Conservation (phyloP, 2,888 invertebrate genomes). For the Oeneis ivallda region DNA sequence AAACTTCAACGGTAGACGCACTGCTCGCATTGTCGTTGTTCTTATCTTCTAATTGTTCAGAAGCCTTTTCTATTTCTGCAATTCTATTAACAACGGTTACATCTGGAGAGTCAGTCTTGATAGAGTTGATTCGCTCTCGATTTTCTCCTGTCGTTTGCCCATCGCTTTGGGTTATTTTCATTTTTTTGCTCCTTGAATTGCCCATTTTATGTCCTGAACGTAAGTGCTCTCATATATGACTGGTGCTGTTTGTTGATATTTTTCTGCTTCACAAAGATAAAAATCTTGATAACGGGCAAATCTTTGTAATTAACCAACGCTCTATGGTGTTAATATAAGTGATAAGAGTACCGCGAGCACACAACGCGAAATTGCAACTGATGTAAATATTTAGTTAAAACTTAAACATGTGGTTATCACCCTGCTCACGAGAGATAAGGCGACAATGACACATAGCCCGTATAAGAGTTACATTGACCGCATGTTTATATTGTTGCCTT, state of each 20-base stretch:
- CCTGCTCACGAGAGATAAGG: constrained; percentile 63
- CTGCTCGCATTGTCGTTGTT: constrained; percentile 71
- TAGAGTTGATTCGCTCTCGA: constrained; percentile 58
- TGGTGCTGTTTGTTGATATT: constrained; percentile 38
- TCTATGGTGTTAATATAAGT: constrained; percentile 37
- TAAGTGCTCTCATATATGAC: constrained; percentile 41
- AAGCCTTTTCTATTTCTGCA: constrained; percentile 45
- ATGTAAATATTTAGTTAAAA: constrained; percentile 61
- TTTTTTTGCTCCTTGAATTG: constrained; percentile 70
- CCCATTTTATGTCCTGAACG: constrained; percentile 61
- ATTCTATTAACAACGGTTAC: constrained; percentile 38
- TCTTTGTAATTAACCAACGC: constrained; percentile 54
- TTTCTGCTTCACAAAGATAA: constrained; percentile 46
- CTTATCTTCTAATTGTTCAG: constrained; percentile 51
- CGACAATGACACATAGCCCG: constrained; percentile 72
- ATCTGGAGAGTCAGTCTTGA: constrained; percentile 62
- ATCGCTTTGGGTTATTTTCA: constrained; percentile 66
- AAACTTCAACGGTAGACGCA: constrained; percentile 74
- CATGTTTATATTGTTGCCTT: constrained; percentile 36
- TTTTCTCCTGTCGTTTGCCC: constrained; percentile 50
- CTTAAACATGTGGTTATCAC: constrained; percentile 61
- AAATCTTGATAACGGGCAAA: constrained; percentile 50
- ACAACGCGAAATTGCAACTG: constrained; percentile 68
- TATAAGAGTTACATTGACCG: constrained; percentile 44
- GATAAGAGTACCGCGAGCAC: constrained; percentile 57